Evolutionary conservation across 2,797 vertebrate genomes (phyloP).

Genomic region (Myotis myotis): DNA sequence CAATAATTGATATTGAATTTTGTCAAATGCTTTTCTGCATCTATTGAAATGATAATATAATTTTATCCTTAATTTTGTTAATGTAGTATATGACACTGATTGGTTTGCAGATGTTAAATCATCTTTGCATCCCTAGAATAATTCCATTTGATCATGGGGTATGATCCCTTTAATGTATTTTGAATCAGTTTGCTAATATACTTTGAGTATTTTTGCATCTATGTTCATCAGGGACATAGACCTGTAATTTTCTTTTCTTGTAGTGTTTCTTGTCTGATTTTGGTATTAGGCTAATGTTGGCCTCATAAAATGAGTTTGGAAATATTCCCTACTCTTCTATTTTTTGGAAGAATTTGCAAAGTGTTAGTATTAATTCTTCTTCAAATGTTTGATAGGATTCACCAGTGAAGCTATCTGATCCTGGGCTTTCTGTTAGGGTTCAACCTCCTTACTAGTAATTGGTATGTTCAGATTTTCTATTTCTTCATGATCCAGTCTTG

Average conservation of each 20-base stretch:
- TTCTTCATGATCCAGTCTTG: neutral
- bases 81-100: neutral
- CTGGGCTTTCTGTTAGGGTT: neutral
- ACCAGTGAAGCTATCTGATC: neutral
- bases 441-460: neutral
- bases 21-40: neutral
- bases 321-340: neutral
- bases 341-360: neutral
- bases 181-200: neutral
- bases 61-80: neutral
- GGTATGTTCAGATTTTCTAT: neutral
- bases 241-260: neutral
- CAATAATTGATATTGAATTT: neutral
- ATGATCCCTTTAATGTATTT: neutral
- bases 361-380: neutral
- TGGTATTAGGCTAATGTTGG: neutral
- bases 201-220: neutral
- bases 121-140: neutral
- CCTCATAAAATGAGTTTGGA: neutral
- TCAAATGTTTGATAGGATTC: neutral
- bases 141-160: neutral
- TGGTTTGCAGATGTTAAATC: neutral
- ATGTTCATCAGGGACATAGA: neutral
- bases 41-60: neutral
- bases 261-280: neutral